Base-by-base conservation (phyloP, 2,113 vertebrate genomes). In the Nerophis lumbriciformis region DNA sequence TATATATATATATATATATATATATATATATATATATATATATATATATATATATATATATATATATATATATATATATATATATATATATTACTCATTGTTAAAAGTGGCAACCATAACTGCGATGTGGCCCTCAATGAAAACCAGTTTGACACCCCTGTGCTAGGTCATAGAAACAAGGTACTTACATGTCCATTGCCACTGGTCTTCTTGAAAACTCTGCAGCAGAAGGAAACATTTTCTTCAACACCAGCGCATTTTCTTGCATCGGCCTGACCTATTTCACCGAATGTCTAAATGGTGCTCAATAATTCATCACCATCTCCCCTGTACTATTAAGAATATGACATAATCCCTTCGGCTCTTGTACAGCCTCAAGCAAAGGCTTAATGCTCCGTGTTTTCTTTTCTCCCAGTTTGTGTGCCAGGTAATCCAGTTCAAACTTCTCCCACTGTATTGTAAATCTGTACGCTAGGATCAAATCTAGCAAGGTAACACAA, bases 121-220 rank as follows among this genome's bases (percentile, higher is more conserved):
- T 28, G 28, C 28, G 28, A 28, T 28, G 28, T 28, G 28, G 28
- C 28, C 28, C 4, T 28, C 28, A 3, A 28, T 3, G 28, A 28
- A 28, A 28, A 19, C 19, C 19, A 19, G 19, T 19, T 19, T 19
- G 19, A 19, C 19, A 19, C 19, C 19, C 19, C 19, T 42, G 44
- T 66, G 39, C 62, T 69, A 73, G 65, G 48, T 75, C 78, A 76
- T 83, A 60, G 77, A 76, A 68, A 57, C 39, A 70, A 53, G 51
- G 48, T 48, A 71, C 90, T 88, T 87, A 94, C 94, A 88, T 90
- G 91, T 73, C 81, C 86, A 66, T 92, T 92, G 79, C 81, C 79
- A 56, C 91, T 92, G 75, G 89, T 94, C 90, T 97, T 94, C 91
- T 93, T 97, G 74, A 89, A 95, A 71, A 95, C 88, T 77, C 94